A percentile compares a stretch with the other conserved stretches of the same genome.
Evolutionary conservation across 2,113 vertebrate species (phyloP).

Genomic region (Hemiprocne comata): DNA sequence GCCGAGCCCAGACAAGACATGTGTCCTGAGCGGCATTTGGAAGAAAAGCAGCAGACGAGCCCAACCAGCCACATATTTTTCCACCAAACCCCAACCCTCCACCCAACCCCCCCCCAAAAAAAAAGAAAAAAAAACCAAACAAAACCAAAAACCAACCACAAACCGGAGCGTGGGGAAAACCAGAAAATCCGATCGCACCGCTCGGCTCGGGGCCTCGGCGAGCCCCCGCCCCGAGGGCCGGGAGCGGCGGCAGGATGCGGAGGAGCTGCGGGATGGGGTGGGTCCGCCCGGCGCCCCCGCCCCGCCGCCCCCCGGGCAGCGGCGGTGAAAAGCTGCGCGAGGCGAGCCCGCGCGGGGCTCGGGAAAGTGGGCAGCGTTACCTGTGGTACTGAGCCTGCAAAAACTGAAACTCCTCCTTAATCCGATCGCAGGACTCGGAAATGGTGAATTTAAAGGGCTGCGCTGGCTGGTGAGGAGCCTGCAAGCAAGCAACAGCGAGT

Average conservation of each 20-base stretch:
- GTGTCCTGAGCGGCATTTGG: slow-evolving; percentile 20
- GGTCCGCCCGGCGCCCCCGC: not conserved
- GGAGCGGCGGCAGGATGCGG: not conserved
- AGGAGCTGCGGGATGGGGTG: no score
- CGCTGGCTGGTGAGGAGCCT: slow-evolving; percentile 94
- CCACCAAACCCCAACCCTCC: not conserved
- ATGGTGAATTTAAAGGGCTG: slow-evolving; percentile 98
- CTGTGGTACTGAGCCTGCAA: slow-evolving; percentile 97
- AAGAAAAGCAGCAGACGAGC: not conserved
- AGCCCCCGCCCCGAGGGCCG: not conserved
- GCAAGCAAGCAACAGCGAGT: slow-evolving; percentile 71
- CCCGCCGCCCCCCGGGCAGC: not conserved
- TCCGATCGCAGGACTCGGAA: slow-evolving; percentile 94
- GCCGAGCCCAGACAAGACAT: slow-evolving; percentile 28
- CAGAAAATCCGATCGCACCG: not conserved
- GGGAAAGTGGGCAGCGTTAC: slow-evolving; percentile 79
- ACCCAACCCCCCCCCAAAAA: not conserved
- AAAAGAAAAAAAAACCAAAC: not conserved
- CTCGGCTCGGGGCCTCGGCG: no score
- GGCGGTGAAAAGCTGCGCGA: not conserved
- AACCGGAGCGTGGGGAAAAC: not conserved
- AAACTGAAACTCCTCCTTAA: slow-evolving; percentile 98
- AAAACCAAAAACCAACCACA: no score
- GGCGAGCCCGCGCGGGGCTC: slow-evolving; percentile 57
- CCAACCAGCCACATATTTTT: not conserved